phyloP scores from a whole-genome alignment of 2,113 vertebrate species.

The Pachycephala philippinensis region DNA sequence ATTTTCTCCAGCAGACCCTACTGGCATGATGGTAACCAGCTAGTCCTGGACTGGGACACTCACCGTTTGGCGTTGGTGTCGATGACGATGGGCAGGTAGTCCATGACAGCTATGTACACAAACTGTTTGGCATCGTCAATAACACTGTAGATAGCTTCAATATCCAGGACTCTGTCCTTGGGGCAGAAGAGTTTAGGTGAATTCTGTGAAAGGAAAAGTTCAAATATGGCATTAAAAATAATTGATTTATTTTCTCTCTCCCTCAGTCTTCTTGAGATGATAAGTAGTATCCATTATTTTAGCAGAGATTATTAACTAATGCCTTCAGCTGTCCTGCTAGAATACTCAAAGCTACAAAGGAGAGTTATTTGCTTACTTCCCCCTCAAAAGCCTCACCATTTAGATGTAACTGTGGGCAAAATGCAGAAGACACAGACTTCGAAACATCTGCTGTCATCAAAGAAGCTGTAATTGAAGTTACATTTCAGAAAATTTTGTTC shows the following conservation, averaged over 20 bases:
- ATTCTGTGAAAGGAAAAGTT: conserved; percentile 75
- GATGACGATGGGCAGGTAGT: conserved; percentile 86
- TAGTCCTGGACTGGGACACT: not conserved
- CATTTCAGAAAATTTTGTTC: not conserved
- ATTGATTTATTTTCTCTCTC: not conserved
- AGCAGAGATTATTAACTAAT: not conserved
- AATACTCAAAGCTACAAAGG: not conserved
- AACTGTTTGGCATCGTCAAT: conserved; percentile 86
- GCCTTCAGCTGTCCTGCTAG: not conserved
- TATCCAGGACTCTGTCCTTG: conserved; percentile 86
- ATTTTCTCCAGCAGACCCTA: not conserved
- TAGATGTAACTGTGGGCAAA: not conserved
- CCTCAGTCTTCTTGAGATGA: not conserved
- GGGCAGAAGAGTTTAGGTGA: conserved; percentile 90
- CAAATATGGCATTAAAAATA: not conserved
- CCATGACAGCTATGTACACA: conserved; percentile 88
- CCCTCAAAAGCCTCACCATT: not conserved
- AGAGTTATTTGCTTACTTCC: not conserved
- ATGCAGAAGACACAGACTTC: not conserved
- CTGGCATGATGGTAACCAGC: not conserved
- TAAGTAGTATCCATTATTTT: not conserved
- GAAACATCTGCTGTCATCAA: not conserved
- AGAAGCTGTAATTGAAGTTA: not conserved
- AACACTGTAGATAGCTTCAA: conserved; percentile 91
- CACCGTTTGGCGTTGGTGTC: conserved; percentile 78